Percentiles rank a stretch among this genome's conserved stretches.
Conservation (phyloP, 2,888 invertebrate genomes). For the Cerastis leucographa region DNA sequence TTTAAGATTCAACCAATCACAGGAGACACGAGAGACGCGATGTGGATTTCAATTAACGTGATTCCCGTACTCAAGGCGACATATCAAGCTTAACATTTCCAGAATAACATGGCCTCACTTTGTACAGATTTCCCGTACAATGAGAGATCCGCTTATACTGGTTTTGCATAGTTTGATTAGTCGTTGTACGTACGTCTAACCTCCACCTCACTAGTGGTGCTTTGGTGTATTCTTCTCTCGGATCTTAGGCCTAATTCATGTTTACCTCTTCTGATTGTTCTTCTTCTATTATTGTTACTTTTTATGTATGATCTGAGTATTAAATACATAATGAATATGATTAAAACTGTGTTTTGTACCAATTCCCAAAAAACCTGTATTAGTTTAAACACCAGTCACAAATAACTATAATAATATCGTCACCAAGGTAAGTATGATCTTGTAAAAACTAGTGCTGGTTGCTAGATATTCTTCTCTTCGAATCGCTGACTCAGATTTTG, state of each 20-base stretch:
- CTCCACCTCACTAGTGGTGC: too few species aligned
- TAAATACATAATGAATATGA: not conserved
- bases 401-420: not conserved
- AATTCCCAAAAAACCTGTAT: not conserved
- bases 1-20: not conserved
- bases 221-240: not conserved
- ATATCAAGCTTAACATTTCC: too few species aligned
- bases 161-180: too few species aligned
- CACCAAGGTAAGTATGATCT: not conserved
- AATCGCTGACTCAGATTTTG: not conserved
- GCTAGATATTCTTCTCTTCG: not conserved
- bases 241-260: not conserved
- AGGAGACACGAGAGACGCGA: not conserved
- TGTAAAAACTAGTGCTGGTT: not conserved
- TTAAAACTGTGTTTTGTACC: not conserved
- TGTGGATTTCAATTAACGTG: not conserved
- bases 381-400: not conserved
- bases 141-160: too few species aligned
- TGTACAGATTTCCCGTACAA: too few species aligned
- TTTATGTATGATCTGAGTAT: slow-evolving; percentile 9
- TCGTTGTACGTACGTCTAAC: not conserved
- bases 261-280: not conserved
- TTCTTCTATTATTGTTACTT: slow-evolving; percentile 1
- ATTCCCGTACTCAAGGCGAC: not conserved
- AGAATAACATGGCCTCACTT: too few species aligned